phyloP scores from a whole-genome alignment of 2,888 invertebrate species.

The Drosophila quinaria region DNA sequence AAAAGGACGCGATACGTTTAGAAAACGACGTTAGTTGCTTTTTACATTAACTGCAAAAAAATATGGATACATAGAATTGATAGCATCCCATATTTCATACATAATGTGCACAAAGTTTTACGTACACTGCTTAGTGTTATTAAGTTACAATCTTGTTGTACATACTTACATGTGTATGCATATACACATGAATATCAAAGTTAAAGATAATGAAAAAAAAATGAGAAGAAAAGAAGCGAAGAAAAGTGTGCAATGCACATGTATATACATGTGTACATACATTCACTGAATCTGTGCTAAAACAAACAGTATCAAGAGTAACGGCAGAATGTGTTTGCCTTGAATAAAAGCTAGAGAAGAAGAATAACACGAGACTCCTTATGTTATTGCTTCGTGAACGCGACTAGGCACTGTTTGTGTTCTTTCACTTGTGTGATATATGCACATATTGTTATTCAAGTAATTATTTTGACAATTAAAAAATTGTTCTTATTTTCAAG shows the following conservation, averaged over 20 bases:
- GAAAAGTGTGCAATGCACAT: background rate
- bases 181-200: background rate
- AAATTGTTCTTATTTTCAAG: background rate
- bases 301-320: background rate
- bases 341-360: too few species aligned
- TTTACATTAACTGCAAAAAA: too few species aligned
- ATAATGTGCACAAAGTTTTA: background rate
- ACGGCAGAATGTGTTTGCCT: conserved; percentile 5
- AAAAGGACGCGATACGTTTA: background rate
- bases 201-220: background rate
- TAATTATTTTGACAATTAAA: background rate
- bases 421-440: background rate
- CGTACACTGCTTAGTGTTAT: background rate
- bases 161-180: too few species aligned
- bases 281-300: too few species aligned
- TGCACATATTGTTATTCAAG: too few species aligned
- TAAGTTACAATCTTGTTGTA: background rate
- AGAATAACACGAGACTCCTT: too few species aligned
- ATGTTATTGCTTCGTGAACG: too few species aligned
- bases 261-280: background rate
- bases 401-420: background rate
- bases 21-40: too few species aligned
- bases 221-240: background rate
- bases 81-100: background rate
- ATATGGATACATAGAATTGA: too few species aligned